phyloP scores from a whole-genome alignment of 2,113 vertebrate species.

The Marcusenius ussheri region DNA sequence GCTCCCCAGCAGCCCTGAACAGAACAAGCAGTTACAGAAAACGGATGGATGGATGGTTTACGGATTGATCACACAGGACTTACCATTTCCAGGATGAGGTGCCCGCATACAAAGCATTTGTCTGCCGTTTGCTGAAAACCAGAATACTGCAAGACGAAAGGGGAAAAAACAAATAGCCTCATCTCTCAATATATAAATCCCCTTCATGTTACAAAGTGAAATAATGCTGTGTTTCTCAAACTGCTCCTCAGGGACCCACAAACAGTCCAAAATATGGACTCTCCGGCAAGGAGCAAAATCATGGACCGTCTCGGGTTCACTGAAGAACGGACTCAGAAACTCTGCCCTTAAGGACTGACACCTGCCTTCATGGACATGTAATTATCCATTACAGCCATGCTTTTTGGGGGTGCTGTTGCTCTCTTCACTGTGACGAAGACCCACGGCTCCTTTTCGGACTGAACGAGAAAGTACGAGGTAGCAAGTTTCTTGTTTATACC shows the following conservation, averaged over 20 bases:
- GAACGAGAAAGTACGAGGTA: neutral
- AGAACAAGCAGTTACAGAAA: neutral
- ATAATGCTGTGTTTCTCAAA: neutral
- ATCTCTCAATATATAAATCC: neutral
- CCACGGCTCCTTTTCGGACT: neutral
- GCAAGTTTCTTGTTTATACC: neutral
- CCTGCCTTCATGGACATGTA: neutral
- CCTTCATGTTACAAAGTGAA: neutral
- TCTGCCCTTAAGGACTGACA: neutral
- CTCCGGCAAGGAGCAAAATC: neutral
- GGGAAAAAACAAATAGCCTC: neutral
- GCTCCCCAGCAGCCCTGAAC: neutral
- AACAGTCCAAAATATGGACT: neutral
- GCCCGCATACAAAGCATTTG: constrained; percentile 78
- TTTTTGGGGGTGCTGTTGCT: constrained; percentile 1
- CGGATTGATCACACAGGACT: constrained; percentile 33
- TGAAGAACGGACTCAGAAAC: neutral
- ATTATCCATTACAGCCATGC: neutral
- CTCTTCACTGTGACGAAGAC: neutral
- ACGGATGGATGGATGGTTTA: neutral
- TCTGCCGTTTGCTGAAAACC: constrained; percentile 79
- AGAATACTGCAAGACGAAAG: constrained; percentile 64
- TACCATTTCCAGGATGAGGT: constrained; percentile 82
- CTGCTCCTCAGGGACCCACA: neutral
- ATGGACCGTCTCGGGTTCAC: neutral